Percentiles rank a stretch among this genome's conserved stretches.
Conservation (phyloP, 2,113 vertebrate species). For the Barbus barbus region DNA sequence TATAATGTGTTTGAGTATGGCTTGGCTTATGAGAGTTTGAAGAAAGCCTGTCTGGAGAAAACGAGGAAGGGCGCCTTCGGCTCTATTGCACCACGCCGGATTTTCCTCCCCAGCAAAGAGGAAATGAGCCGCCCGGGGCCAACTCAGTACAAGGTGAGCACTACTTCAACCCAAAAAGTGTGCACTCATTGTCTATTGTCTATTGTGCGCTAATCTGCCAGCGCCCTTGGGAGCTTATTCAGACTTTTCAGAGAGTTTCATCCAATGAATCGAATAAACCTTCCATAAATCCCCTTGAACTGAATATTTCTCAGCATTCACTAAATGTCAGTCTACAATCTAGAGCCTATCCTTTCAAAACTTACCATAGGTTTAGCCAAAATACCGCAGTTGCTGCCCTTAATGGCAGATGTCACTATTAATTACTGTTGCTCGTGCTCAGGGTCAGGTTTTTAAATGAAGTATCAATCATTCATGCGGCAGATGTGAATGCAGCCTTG, state of each 20-base stretch:
- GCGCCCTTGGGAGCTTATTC: constrained; percentile 1
- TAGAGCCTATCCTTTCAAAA: background rate
- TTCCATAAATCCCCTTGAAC: constrained; percentile 26
- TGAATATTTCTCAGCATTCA: constrained; percentile 6
- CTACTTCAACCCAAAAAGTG: background rate
- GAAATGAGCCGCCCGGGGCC: constrained; percentile 63
- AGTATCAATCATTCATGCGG: background rate
- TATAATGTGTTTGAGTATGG: constrained; percentile 69
- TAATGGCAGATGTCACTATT: background rate
- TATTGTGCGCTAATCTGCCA: constrained; percentile 9
- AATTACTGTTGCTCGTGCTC: background rate
- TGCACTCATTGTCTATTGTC: constrained; percentile 7
- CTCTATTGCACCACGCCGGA: constrained; percentile 60
- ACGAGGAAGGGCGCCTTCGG: constrained; percentile 70
- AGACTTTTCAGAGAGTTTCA: background rate
- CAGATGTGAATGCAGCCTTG: background rate
- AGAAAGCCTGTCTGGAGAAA: constrained; percentile 61
- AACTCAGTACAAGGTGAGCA: constrained; percentile 60
- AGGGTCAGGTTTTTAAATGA: background rate
- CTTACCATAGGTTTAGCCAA: background rate
- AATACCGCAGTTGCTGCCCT: background rate
- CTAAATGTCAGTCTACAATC: constrained; percentile 9
- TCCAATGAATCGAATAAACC: constrained; percentile 6
- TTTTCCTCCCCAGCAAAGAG: constrained; percentile 57
- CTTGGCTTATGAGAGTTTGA: constrained; percentile 67